Base-by-base conservation (phyloP, 2,888 invertebrate genomes). In the Drosophila ezoana region DNA sequence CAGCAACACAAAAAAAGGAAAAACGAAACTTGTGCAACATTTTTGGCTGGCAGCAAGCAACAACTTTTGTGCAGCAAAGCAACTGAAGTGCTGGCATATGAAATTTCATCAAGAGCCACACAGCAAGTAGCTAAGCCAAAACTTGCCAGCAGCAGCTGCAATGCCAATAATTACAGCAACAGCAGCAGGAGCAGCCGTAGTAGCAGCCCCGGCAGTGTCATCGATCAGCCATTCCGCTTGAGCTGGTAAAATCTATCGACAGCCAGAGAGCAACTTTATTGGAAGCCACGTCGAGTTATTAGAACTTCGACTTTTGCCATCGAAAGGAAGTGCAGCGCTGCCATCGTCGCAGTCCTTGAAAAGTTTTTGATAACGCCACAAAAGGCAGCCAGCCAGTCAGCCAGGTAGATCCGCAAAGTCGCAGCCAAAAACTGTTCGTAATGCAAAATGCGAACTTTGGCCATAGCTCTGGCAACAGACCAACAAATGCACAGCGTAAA, bases 261-360 rank as follows among this genome's bases (percentile, higher is more conserved):
- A 52, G 23, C 47, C 40, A 44, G 35, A 65, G 33, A 63, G 38
- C 45, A 82, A 83, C 65, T 86, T 83, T 77, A 72, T 44, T 72
- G 67, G 61, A 62, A 67, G 57, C 57, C 65, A 79, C 62, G 68
- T 66, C 74, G 67, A 82, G 77, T 72, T 81, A 85, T 79, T 66
- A 76, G 73, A 81, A 79, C 80, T 79, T 79, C 60, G 70, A 61
- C 61, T 70, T 75, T 72, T 63, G 57, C 56, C 57, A 49, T 38
- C 23, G n/a, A 44, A 33, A 4, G 20, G 37, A 23, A 58, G 47
- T 48, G n/a, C 16, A 54, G 54, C 37, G 35, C 62, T 48, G 74
- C 72, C 68, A 75, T 66, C 71, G 82, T 69, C 76, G 78, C 81
- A 87, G 80, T 86, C 83, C 88, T 87, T 86, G 88, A 88, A 83